A percentile compares a stretch with the other conserved stretches of the same genome.
phyloP scores from a whole-genome alignment of 92 coral and sea anemone genomes.

The Actinostola sp. region DNA sequence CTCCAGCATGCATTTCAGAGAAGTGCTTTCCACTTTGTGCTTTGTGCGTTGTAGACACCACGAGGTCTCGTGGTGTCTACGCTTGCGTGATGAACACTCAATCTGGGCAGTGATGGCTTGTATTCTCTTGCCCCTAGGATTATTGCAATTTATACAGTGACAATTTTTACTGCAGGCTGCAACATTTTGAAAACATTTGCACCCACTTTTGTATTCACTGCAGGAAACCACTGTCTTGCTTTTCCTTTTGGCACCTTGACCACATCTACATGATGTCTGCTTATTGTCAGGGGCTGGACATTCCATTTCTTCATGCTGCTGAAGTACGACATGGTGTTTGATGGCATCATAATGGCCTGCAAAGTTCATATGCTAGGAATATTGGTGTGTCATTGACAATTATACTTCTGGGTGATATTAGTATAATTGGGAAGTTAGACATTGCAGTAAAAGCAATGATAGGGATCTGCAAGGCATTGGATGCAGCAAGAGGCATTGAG shows the following conservation, averaged over 20 bases:
- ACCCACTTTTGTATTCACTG: constrained; percentile 49
- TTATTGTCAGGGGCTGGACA: constrained; percentile 22
- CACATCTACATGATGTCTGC: constrained; percentile 49
- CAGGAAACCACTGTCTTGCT: constrained; percentile 40
- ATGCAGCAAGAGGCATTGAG: constrained; percentile 64
- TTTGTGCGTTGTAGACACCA: no score
- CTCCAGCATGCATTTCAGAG: constrained; percentile 50
- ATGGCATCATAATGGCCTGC: constrained; percentile 67
- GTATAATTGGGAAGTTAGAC: constrained; percentile 56
- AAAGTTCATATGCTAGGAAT: constrained; percentile 49
- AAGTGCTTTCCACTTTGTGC: constrained; percentile 38
- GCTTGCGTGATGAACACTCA: constrained; percentile 49
- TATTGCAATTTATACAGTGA: constrained; percentile 59
- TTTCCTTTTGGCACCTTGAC: constrained; percentile 65
- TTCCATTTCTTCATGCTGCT: no score
- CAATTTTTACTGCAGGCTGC: constrained; percentile 41
- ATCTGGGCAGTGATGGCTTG: constrained; percentile 6
- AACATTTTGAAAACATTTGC: constrained; percentile 40
- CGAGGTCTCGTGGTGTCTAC: constrained; percentile 47
- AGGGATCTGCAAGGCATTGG: constrained; percentile 59
- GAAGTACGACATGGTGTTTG: no score
- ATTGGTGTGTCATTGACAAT: constrained; percentile 39
- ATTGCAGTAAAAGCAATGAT: constrained; percentile 47
- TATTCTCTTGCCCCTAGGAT: constrained; percentile 46
- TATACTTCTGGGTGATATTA: constrained; percentile 51